Evolutionary conservation across 1,140 invertebrate genomes (phyloP).

Genomic region (Drosophila melanogaster): Release_6_plus_ISO1_MT NT_033779.5:2907501-2908000

Average conservation of each 20-base stretch:
- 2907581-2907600: constrained; percentile 62
- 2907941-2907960: constrained; percentile 72
- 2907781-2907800: neutral
- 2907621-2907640: neutral
- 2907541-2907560: constrained; percentile 51
- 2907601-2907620: constrained; percentile 1
- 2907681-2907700: neutral
- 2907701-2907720: neutral
- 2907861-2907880: constrained; percentile 7
- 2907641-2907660: constrained; percentile 2
- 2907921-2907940: constrained; percentile 59
- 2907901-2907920: constrained; percentile 49
- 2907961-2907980: constrained; percentile 19
- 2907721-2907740: neutral
- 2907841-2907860: constrained; percentile 25
- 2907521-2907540: constrained; percentile 71
- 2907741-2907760: neutral
- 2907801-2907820: constrained; percentile 59
- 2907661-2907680: constrained; percentile 3
- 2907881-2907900: neutral
- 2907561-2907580: constrained; percentile 8
- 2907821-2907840: constrained; percentile 61
- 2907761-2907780: neutral
- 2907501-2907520: constrained; percentile 60
- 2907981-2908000: constrained; percentile 65